Evolutionary conservation across 2,113 vertebrate genomes (phyloP).

Genomic region (Ophiodon elongatus): DNA sequence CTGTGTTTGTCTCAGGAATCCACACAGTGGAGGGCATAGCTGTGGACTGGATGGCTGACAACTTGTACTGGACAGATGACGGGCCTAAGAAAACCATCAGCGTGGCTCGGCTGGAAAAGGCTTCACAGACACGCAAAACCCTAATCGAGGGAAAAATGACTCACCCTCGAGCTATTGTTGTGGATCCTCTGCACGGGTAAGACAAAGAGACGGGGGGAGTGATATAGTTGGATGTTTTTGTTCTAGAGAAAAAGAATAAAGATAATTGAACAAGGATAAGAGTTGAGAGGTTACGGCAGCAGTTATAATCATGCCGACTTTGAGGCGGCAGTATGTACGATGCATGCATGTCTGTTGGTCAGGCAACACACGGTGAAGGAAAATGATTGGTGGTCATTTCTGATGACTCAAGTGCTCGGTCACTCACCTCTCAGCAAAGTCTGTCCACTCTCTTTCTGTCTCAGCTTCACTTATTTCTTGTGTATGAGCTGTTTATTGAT

Average conservation of each 20-base stretch:
- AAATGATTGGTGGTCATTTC: slow-evolving; percentile 35
- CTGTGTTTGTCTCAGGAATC: slow-evolving; percentile 85
- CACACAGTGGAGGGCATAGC: slow-evolving; percentile 97
- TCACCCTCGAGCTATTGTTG: slow-evolving; percentile 95
- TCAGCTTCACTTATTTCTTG: background rate
- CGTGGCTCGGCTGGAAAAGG: slow-evolving; percentile 95
- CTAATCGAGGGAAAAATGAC: slow-evolving; percentile 98
- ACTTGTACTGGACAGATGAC: slow-evolving; percentile 97
- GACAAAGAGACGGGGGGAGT: slow-evolving; percentile 46
- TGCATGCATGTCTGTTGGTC: background rate
- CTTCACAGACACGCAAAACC: slow-evolving; percentile 94
- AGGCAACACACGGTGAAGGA: background rate
- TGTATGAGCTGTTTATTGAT: slow-evolving; percentile 6
- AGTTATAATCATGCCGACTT: background rate
- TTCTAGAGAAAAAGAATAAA: slow-evolving; percentile 2
- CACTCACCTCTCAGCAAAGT: slow-evolving; percentile 10
- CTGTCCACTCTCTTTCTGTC: background rate
- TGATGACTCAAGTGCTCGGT: slow-evolving; percentile 12
- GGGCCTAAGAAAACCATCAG: slow-evolving; percentile 99
- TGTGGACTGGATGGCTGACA: slow-evolving; percentile 99
- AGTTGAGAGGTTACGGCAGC: background rate
- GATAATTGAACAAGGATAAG: background rate
- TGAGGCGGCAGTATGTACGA: background rate
- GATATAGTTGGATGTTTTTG: slow-evolving; percentile 3
- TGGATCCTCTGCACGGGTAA: slow-evolving; percentile 95